Conservation (phyloP, 2,888 invertebrate genomes). For the Lasioglossum figueresi region DNA sequence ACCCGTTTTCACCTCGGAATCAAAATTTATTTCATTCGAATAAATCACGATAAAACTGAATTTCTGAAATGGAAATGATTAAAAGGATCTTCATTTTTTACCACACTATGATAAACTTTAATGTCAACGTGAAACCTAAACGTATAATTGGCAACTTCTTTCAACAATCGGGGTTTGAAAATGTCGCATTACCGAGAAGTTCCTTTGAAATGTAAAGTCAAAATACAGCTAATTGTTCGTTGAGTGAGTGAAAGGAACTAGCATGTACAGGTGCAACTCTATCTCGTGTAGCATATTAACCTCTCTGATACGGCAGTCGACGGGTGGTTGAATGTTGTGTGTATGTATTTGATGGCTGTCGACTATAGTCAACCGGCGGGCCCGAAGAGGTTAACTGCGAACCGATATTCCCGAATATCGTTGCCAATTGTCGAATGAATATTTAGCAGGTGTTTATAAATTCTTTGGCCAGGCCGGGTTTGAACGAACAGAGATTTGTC, state of each 20-base stretch:
- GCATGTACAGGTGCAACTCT: background rate
- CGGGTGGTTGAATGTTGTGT: background rate
- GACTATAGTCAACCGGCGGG: background rate
- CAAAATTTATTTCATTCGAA: background rate
- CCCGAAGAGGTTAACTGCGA: background rate
- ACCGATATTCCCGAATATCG: conserved; percentile 14
- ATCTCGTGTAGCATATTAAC: background rate
- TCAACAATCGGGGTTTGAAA: background rate
- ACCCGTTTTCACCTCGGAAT: background rate
- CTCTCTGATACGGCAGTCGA: background rate
- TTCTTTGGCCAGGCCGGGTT: background rate
- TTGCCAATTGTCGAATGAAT: conserved; percentile 17
- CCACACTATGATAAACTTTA: background rate
- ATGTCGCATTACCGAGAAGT: background rate
- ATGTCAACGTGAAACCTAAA: background rate
- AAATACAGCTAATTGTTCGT: background rate
- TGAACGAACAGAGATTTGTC: background rate
- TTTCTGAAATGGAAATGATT: background rate
- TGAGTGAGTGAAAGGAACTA: background rate
- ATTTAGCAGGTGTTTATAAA: conserved; percentile 14
- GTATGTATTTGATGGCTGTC: conserved; percentile 16
- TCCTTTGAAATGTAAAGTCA: background rate
- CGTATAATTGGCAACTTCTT: background rate
- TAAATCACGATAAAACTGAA: background rate
- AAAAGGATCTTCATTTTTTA: background rate